Evolutionary conservation across 2,888 invertebrate genomes (phyloP), one percentile per base, ranked within the genome.

Genomic region (Micoletzkya japonica): DNA sequence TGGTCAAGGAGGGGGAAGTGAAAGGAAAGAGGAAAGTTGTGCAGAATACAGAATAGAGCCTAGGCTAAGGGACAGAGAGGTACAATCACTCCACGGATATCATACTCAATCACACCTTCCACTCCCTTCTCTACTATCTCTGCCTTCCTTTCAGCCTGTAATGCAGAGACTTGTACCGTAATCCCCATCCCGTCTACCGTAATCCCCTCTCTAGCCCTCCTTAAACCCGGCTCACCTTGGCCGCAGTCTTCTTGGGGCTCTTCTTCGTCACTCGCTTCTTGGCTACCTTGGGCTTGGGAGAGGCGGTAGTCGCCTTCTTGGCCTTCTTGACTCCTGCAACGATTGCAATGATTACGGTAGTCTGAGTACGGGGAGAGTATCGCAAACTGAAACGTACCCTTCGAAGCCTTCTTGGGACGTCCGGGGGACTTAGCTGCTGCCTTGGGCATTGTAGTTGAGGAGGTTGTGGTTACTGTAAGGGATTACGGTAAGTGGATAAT

Each of bases 361-460:
- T 39, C 39, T 6, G 17, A 39, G 56, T 30, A 32, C 17, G 20
- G 2, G 32, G 30, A 20, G 28, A 10, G 4, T 44, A 44, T 44
- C 20, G 44, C 10, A 14, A 44, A 44, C 20, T 44, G 44, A 14
- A 6, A 4, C 57, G 6, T 30, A 61, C 44, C 61, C 61, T 61
- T 61, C 44, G 61, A 49, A 10, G 61, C 6, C 61, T 61, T 61
- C 61, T 49, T 61, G 28, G 61, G 61, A n/a, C n/a, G n/a, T 30
- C 61, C 61, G 7, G 61, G 30, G 6, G 61, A 39, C 61, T 61
- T 61, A 39, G 39, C 49, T 26, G 61, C 30, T 36, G 30, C 61
- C 32, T 61, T 61, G 61, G 61, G 44, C 61, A 61, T 61, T 61
- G 57, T 24, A 30, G 24, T 52, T 44, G 44, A 20, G 44, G 44